Evolutionary conservation across 53 echinoderm and acorn worm species (phyloP), one percentile per base, ranked within the genome.

Genomic region (Astropecten irregularis): DNA sequence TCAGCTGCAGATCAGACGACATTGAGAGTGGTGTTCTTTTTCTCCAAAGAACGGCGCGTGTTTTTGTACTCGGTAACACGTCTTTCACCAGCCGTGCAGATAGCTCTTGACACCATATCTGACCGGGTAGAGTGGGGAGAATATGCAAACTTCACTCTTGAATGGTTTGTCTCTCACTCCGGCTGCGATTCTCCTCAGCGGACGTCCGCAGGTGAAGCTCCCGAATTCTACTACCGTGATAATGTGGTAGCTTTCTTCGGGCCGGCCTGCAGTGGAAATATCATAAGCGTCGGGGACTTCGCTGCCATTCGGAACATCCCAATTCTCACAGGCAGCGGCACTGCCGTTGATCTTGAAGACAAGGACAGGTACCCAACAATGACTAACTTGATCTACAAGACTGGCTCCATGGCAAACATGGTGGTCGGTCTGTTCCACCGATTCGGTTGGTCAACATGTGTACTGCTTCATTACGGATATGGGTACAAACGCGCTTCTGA

Each of bases 31-130:
- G 56, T 28, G 23, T 56, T 56, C 26, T 26, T 56, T 25, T 18
- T 56, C 11, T 56, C 56, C 7, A 28, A 25, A 7, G 56, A 5
- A n/a, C 7, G 3, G 26, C 4, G 5, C 11, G 4, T 23, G 7
- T 20, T 28, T 4, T 25, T 23, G 21, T 18, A 2, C 11, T 58
- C 59, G 3, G 59, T 29, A 58, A 58, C 18, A 11, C 73, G 73
- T 32, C 20, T 73, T 13, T 73, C 58, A 31, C 95, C 95, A 3
- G 92, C 82, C 3, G 53, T 95, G 8, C 84, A 95, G n/a, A 87
- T 95, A 39, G 95, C 95, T 4, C 34, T 90, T n/a, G 89, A 90
- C 16, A 90, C 84, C 18, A 90, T 95, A 19, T 3, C 79, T 13
- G 48, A 58, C 7, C 79, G 74, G 0, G 85, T 92, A 2, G 39